These are phyloP conservation scores for Calidris pugnax DNA, from an alignment of 2,113 vertebrate species.

Conservation along the genomic window DNA sequence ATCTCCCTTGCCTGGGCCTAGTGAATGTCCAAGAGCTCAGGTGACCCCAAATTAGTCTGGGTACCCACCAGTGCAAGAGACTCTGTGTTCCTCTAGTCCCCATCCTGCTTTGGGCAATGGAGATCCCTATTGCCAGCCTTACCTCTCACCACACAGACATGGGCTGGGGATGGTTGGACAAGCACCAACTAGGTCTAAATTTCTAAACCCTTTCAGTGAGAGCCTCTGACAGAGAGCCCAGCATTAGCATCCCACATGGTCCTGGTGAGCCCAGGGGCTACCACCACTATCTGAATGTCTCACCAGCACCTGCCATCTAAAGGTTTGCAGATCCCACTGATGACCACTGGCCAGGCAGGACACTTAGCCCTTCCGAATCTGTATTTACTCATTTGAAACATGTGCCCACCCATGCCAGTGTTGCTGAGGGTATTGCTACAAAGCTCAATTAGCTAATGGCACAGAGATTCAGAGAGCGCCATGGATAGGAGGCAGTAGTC, in stretches of 20 bases:
- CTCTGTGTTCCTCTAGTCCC: background rate
- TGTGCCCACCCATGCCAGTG: background rate
- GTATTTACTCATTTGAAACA: background rate
- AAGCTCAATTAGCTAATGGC: slow-evolving; percentile 51
- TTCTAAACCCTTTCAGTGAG: background rate
- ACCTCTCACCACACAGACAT: too few species aligned
- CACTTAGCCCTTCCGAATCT: background rate
- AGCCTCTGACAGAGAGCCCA: background rate
- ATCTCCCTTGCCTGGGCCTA: background rate
- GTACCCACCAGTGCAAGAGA: background rate
- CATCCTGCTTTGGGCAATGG: background rate
- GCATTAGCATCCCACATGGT: background rate
- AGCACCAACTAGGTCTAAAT: background rate
- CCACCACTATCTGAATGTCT: background rate
- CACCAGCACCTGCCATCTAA: background rate
- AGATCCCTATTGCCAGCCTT: background rate
- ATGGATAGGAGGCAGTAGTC: background rate
- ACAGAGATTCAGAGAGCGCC: accelerated
- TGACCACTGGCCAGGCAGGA: background rate
- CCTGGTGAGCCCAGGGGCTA: background rate
- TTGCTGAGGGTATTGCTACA: background rate
- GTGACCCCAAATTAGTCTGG: background rate
- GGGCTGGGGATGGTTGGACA: background rate
- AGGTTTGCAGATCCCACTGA: accelerated
- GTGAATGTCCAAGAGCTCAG: background rate